Evolutionary conservation across 2,888 invertebrate species (phyloP), one percentile per base, ranked within the genome.

Genomic region (Phoenoteleia sp.): DNA sequence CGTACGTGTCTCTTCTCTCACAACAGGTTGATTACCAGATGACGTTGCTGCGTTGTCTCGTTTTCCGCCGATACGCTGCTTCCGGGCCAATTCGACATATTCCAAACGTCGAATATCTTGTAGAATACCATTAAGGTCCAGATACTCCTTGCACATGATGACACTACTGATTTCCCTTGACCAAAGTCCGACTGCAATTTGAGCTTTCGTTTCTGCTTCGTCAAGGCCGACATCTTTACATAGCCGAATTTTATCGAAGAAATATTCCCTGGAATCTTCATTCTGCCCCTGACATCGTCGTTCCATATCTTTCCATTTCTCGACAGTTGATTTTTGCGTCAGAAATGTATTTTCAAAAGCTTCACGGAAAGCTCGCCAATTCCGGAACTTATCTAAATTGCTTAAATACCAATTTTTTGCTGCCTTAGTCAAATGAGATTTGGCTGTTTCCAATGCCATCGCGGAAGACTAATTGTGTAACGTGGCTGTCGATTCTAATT

Each of bases 131-230:
- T 86, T 54, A 5, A 71, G 19, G 9, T 77, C 66, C 1, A 23
- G 9, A 47, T 42, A 17, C 0, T 27, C 27, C n/a, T 58, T 74
- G 17, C 15, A 45, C 25, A 69, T 49, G n/a, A 87, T 64, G 9
- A 54, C 66, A 0, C 52, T 36, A 45, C 81, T 77, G 1, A 72
- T 13, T 3, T 66, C 47, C 11, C 49, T 62, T 1, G 82, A 80
- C 74, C 74, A 80, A 19, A 87, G 15, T 0, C 86, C 79, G 0
- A 82, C 39, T 5, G 86, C 84, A 9, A 86, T 23, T 36, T 86
- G 64, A 19, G 60, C 67, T 60, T 82, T 84, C 0, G 19, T 82
- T 17, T 86, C 84, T 0, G 4, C 29, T 0, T 83, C 11, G 0
- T 29, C 29, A 0, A 87, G 27, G 3, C 36, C 25, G 2, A 86